Evolutionary conservation across 1,140 invertebrate species (phyloP), one percentile per base, ranked within the genome.

Genomic region (Psix sp.): DNA sequence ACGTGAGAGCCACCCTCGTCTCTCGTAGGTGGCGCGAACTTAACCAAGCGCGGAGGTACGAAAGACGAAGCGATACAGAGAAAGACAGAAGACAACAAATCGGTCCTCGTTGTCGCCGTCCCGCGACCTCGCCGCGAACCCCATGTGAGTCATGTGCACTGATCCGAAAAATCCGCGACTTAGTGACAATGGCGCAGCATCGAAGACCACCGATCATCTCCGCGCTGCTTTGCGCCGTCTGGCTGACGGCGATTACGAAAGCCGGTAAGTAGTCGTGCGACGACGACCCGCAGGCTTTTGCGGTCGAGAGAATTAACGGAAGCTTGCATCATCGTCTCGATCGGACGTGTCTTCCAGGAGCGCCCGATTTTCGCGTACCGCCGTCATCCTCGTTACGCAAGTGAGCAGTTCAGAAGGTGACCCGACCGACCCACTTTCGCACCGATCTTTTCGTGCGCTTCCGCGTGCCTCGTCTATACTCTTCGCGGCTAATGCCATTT

Each of bases 111-210:
- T 17, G 63, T 56, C 52, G 63, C 52, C 45, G 63, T 29, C 18
- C 43, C 52, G 63, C 63, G 63, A 54, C 63, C 43, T 36, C 63
- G 51, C 42, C 21, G 51, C 52, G 33, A 42, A 49, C 14, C 20
- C 45, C 9, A 57, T 68, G 63, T 68, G 46, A 68, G 65, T 60
- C 54, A 68, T 68, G 65, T 59, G 38, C 65, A 57, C 65, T 60
- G 65, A 68, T 52, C 39, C 45, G 40, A 36, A 45, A 15, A 17
- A 18, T 4, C 16, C 63, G 39, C 54, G 14, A 57, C 18, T 14
- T 17, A 51, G 15, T 54, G 46, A 71, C 48, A 71, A 71, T 56
- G 57, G 40, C 42, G 57, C 57, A 48, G 43, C 43, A 52, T 36
- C 67, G 49, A 62, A 54, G 42, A 62, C 49, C 65, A 45, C 54